Base-by-base conservation (phyloP, 2,888 invertebrate species). In the Vesta saturnalis region DNA sequence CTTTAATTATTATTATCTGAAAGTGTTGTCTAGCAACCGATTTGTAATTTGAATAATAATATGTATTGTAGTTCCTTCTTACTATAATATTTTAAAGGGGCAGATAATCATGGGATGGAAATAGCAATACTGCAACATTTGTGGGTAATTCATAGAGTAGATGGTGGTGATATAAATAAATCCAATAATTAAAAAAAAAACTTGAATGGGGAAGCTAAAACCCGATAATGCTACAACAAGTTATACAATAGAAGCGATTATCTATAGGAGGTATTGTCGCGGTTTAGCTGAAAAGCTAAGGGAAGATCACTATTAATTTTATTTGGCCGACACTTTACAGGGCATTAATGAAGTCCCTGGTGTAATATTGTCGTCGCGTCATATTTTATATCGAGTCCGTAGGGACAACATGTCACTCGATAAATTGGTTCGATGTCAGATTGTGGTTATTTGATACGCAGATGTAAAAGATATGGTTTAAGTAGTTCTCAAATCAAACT, bases 331-430 rank as follows among this genome's bases (percentile, higher is more conserved):
- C 84, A 83, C 80, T 84, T 83, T 83, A 79, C 83, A 80, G 82
- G 83, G 83, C 84, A 84, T 84, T 84, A 84, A 84, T 84, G 84
- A 84, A 82, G 84, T 84, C 84, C 84, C 83, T 77, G 71, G 84
- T 81, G 84, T 83, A 80, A 83, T 82, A 84, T 84, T 83, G 83
- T 82, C 81, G 82, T 79, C 82, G 82, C 81, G 83, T 83, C 83
- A 83, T 83, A 83, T 83, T 83, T 83, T 82, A 83, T 75, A 66
- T 70, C 72, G 72, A 72, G 76, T 76, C 80, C 79, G 71, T 67
- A 73, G 80, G 82, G 81, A 80, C 73, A 70, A 74, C 77, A 74
- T 76, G 80, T 80, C 80, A 79, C 77, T 77, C 78, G 79, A 82
- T 82, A 82, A 82, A 82, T 82, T 82, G 82, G 79, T 80, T 77